Base-by-base conservation (phyloP, 2,797 vertebrate genomes). In the Cichlasoma orientale region DNA sequence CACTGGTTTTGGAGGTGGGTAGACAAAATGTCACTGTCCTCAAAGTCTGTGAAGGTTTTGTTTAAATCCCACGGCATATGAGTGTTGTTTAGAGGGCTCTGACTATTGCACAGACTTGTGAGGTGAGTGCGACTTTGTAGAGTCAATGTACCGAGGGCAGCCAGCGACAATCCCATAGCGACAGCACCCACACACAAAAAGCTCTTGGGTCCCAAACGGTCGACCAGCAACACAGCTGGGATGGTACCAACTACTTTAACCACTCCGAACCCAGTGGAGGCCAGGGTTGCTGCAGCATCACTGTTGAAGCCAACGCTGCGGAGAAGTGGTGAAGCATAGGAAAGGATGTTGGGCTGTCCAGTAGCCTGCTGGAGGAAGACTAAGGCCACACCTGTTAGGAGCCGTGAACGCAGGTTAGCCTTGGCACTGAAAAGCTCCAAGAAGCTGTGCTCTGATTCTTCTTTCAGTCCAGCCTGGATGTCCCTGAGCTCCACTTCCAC, bases 321-420 rank as follows among this genome's bases (percentile, higher is more conserved):
- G 83, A 99, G 93, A 68, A 99, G 95, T 2, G 97, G 98, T 0
- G 98, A 99, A 9, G 98, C 97, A 8, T 99, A 99, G 82, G 97
- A 97, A 53, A 99, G 93, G 91, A 99, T 95, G 88, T 98, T 99
- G 50, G 98, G 98, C 77, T 99, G 98, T 2, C 98, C 98, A 0
- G 98, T 99, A 1, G 92, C 95, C 92, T 99, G 98, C 85, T 98
- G 96, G 86, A 99, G 97, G 93, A 99, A 97, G 19, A 97, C 97
- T 56, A 99, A 66, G 0, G 87, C 91, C 36, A 97, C 90, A 1
- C 98, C 98, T 16, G 96, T 97, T n/a, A 98, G 92, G 77, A 99
- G 86, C 53, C 98, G 94, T 1, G 93, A 93, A 31, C 97, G 96
- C 93, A 99, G 96, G 91, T 99, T 99, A 87, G 97, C 96, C 78